A percentile compares a stretch with the other conserved stretches of the same genome.
Evolutionary conservation across 2,888 invertebrate species (phyloP).

Genomic region (Lithophane ornitopus): DNA sequence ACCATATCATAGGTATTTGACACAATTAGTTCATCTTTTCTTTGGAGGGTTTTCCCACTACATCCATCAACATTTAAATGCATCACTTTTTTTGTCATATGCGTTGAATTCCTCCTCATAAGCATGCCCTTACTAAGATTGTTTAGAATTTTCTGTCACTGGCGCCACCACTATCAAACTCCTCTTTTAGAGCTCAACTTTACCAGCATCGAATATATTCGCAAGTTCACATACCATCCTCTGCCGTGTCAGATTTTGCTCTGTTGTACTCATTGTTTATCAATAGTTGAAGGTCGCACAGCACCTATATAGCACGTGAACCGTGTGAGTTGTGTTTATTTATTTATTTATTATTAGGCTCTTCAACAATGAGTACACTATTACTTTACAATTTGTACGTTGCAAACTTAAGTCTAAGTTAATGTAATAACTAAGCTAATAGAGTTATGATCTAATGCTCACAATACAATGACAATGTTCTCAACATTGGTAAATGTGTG

Average conservation of each 20-base stretch:
- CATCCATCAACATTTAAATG: not conserved
- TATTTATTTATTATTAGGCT: no score
- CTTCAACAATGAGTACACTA: no score
- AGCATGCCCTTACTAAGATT: not conserved
- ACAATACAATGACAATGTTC: slow-evolving; percentile 9
- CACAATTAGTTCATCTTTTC: not conserved
- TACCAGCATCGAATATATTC: not conserved
- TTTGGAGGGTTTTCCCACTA: not conserved
- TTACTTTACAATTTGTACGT: no score
- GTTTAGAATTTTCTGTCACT: no score
- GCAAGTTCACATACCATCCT: not conserved
- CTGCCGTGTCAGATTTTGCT: slow-evolving; percentile 5
- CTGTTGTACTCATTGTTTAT: slow-evolving; percentile 2
- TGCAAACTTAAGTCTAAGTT: no score
- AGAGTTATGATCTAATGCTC: slow-evolving; percentile 1
- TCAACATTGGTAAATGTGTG: slow-evolving; percentile 15
- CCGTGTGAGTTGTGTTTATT: not conserved
- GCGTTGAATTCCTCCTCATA: no score
- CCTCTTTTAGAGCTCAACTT: not conserved
- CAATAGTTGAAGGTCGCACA: slow-evolving; percentile 30
- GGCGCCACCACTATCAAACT: not conserved
- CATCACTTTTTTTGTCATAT: not conserved
- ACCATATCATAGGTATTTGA: not conserved
- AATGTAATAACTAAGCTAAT: no score
- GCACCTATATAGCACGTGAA: slow-evolving; percentile 31